phyloP scores from a whole-genome alignment of 1,140 invertebrate genomes.

The Camponotus pennsylvanicus region DNA sequence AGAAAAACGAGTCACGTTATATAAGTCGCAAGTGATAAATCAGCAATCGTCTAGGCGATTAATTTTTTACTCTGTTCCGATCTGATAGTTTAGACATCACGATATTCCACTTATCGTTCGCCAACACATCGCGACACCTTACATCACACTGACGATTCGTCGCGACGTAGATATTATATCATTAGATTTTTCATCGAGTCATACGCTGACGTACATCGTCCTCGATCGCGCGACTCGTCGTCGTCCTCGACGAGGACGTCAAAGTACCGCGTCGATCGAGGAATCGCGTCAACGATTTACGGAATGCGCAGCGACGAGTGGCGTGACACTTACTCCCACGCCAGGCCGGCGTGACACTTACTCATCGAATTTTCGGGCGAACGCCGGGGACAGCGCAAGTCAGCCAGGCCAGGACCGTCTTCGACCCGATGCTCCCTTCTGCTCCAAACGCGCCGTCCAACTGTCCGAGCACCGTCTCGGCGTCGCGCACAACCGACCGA shows the following conservation, averaged over 20 bases:
- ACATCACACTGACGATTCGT: background rate
- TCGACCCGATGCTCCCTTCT: slow-evolving; percentile 2
- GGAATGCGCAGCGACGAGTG: background rate
- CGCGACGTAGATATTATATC: background rate
- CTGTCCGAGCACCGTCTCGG: background rate
- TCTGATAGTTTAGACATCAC: background rate
- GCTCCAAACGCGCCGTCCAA: background rate
- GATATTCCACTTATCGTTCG: background rate
- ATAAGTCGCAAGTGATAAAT: background rate
- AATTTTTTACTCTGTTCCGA: background rate
- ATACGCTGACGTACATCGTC: background rate
- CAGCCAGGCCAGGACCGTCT: background rate
- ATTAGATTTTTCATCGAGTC: background rate
- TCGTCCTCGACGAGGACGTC: background rate
- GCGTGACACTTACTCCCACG: slow-evolving; percentile 5
- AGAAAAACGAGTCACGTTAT: background rate
- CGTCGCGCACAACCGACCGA: background rate
- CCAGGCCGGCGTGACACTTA: slow-evolving; percentile 42
- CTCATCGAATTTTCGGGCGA: slow-evolving; percentile 23
- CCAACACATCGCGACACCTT: background rate
- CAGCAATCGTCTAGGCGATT: background rate
- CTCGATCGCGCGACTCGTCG: background rate
- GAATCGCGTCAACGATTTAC: background rate
- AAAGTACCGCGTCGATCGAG: background rate
- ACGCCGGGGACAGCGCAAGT: background rate